These are phyloP conservation scores for Bos javanicus DNA, from an alignment of 2,113 vertebrate genomes.

Conservation along the genomic window DNA sequence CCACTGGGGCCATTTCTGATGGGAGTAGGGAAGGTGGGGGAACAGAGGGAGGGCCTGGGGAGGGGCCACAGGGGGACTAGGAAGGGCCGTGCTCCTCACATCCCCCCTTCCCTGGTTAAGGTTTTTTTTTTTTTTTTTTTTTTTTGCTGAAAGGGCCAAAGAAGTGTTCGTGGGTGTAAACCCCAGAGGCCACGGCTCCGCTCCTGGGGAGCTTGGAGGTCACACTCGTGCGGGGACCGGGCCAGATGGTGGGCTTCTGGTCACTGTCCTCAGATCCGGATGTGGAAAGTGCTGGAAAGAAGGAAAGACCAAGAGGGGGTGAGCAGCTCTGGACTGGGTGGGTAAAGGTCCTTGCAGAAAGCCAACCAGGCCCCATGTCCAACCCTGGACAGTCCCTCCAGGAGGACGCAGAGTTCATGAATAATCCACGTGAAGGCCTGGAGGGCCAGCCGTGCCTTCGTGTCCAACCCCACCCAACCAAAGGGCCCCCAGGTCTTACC, in stretches of 20 bases:
- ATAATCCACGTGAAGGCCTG: accelerated
- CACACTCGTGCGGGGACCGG: background rate
- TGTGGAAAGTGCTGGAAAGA: constrained; percentile 94
- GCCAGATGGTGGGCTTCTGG: background rate
- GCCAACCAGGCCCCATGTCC: accelerated
- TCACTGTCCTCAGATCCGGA: constrained; percentile 90
- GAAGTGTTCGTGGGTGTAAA: constrained; percentile 72
- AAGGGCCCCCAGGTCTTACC: background rate
- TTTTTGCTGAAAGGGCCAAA: constrained; percentile 76
- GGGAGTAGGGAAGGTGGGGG: background rate
- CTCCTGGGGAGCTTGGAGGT: constrained; percentile 38
- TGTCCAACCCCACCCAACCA: background rate
- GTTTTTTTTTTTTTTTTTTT: constrained; percentile 68
- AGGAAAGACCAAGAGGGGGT: background rate
- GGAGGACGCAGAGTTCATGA: accelerated
- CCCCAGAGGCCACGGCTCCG: background rate
- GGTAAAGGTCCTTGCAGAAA: background rate
- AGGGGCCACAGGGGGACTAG: background rate
- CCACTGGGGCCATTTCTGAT: background rate
- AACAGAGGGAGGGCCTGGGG: background rate
- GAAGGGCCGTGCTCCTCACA: background rate
- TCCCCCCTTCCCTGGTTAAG: background rate
- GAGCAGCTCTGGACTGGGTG: background rate
- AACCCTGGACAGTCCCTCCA: background rate
- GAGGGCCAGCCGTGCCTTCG: background rate